Percentiles rank a stretch among this genome's conserved stretches.
These are phyloP conservation scores for Phoeniculus purpureus DNA, from an alignment of 2,797 vertebrate species.

Conservation along the genomic window DNA sequence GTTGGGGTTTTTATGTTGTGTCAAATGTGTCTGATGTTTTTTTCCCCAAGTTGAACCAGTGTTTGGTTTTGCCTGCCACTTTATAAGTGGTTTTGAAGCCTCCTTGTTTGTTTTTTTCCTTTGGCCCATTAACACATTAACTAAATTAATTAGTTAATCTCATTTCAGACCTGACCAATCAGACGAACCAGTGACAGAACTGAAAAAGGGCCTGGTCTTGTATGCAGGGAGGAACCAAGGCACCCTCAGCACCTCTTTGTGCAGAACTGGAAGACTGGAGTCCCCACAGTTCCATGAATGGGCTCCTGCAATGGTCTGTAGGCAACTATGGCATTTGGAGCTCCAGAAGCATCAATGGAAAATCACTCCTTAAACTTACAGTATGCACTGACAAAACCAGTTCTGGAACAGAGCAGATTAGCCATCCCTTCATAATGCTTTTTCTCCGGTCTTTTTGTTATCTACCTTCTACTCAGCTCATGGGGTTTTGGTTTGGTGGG, in stretches of 20 bases:
- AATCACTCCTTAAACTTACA: not conserved
- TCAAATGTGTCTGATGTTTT: no score
- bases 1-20: no score
- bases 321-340: not conserved
- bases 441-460: not conserved
- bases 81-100: no score
- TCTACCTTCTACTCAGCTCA: not conserved
- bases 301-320: not conserved
- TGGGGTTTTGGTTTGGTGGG: not conserved
- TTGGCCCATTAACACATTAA: no score
- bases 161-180: no score
- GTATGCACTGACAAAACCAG: not conserved
- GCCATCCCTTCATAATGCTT: not conserved
- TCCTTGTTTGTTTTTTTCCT: no score
- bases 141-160: no score
- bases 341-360: not conserved
- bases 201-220: not conserved
- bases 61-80: no score
- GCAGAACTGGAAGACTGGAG: not conserved
- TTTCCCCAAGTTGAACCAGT: no score
- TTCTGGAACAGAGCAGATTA: not conserved
- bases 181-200: no score
- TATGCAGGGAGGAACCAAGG: not conserved
- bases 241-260: not conserved
- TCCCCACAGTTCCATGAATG: not conserved